Conservation (phyloP, 1,140 invertebrate species). For the Calliopsis andreniformis region DNA sequence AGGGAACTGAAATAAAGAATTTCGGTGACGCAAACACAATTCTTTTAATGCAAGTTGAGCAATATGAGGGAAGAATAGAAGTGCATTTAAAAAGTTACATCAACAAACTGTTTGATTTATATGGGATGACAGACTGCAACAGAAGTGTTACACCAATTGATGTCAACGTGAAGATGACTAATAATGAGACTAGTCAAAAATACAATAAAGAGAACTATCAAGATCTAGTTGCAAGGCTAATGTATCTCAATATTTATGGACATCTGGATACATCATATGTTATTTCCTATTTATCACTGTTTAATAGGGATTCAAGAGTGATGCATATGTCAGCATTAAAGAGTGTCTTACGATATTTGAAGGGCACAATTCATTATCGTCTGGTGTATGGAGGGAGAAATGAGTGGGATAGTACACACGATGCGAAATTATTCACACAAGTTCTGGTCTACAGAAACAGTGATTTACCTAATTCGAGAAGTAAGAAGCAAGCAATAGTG, state of each 20-base stretch:
- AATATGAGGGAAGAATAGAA: background rate
- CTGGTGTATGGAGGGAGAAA: background rate
- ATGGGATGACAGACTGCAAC: constrained; percentile 27
- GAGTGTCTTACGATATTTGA: constrained; percentile 18
- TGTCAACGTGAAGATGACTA: background rate
- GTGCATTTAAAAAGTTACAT: constrained; percentile 19
- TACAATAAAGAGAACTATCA: background rate
- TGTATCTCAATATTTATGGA: constrained; percentile 20
- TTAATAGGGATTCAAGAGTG: background rate
- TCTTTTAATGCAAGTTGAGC: constrained; percentile 8
- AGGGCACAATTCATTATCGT: background rate
- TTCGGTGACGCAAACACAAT: constrained; percentile 12
- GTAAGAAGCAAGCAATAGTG: background rate
- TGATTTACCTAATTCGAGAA: background rate
- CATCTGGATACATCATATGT: constrained; percentile 23
- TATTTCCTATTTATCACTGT: constrained; percentile 9
- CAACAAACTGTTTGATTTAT: background rate
- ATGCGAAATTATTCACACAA: background rate
- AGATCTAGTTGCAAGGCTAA: constrained; percentile 11
- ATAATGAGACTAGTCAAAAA: background rate
- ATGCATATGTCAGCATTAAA: constrained; percentile 19
- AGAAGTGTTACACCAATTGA: background rate
- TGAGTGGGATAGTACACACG: background rate
- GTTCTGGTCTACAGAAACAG: background rate
- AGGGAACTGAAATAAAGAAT: constrained; percentile 4